phyloP scores from a whole-genome alignment of 2,113 vertebrate species.

The Siniperca knerii region DNA sequence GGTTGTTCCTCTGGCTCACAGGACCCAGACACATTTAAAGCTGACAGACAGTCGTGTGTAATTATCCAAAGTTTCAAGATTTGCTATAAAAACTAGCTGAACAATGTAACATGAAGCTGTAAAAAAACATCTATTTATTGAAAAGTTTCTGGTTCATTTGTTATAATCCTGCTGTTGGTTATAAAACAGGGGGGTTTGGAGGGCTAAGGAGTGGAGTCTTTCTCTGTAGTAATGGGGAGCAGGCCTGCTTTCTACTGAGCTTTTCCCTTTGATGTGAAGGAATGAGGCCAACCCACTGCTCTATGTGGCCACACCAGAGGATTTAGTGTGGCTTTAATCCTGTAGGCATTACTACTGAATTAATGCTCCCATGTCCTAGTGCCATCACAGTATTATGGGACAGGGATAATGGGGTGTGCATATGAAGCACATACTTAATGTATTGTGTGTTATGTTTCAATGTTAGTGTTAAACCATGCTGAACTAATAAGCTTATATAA shows the following conservation, averaged over 20 bases:
- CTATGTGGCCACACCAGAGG: conserved; percentile 45
- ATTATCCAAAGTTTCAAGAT: conserved; percentile 19
- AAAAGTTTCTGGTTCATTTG: conserved; percentile 46
- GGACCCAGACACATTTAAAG: background rate
- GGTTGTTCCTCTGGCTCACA: conserved; percentile 1
- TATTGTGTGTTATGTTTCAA: conserved; percentile 1
- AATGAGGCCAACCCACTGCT: conserved; percentile 63
- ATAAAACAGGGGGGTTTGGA: conserved; percentile 18
- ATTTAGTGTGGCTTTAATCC: conserved; percentile 58
- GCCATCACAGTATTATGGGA: conserved; percentile 24
- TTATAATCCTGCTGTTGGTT: conserved; percentile 39
- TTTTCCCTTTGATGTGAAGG: conserved; percentile 74
- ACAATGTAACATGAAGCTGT: background rate
- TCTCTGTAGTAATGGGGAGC: conserved; percentile 31
- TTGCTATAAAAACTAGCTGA: background rate
- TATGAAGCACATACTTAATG: background rate
- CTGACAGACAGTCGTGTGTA: conserved; percentile 5
- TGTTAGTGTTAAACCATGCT: conserved; percentile 2
- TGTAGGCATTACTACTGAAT: conserved; percentile 27
- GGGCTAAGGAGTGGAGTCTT: conserved; percentile 23
- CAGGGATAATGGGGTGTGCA: conserved; percentile 8
- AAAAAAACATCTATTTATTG: conserved; percentile 32
- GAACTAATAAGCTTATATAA: conserved; percentile 11
- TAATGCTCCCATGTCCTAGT: conserved; percentile 25
- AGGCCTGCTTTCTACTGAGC: conserved; percentile 42